Base-by-base conservation (phyloP, 1,140 invertebrate species). In the Ooceraea biroi region DNA sequence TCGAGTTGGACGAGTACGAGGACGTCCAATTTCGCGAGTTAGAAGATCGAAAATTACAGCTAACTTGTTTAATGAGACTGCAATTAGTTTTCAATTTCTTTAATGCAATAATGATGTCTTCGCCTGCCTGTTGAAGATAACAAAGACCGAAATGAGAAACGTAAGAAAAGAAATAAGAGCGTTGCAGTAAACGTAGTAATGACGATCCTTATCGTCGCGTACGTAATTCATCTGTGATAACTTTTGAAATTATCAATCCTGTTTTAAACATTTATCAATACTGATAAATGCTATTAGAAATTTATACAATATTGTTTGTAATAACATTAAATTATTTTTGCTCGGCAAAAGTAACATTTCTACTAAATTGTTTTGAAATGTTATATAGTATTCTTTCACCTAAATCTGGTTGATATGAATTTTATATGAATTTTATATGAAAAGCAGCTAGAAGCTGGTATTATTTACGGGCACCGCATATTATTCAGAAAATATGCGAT, bases 401-500 rank as follows among this genome's bases (percentile, higher is more conserved):
- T 82, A 65, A 25, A 14, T n/a, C 46, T 27, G 27, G 25, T 90
- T 91, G n/a, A n/a, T n/a, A n/a, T n/a, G n/a, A n/a, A n/a, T n/a
- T n/a, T n/a, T n/a, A n/a, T n/a, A n/a, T n/a, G n/a, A n/a, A n/a
- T n/a, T 90, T 87, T 88, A 88, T 86, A 82, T 58, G 85, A 82
- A 80, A 82, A 85, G 83, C 85, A 85, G 71, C 76, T 55, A 83
- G 68, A 25, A 86, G 17, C 82, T 84, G 84, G 91, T 91, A 93
- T 93, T 92, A 92, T 93, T 93, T 93, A 93, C 87, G 91, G 90
- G 91, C 88, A 88, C 84, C 77, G 90, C 90, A 89, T 88, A 91
- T 92, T 92, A 92, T 89, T 72, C 86, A 74, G 87, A 91, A 93
- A 92, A 93, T 92, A 92, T 91, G 91, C 87, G 90, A 92, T 91